These are phyloP conservation scores for Gymnocheta viridis DNA, from an alignment of 2,888 invertebrate species.

Conservation along the genomic window DNA sequence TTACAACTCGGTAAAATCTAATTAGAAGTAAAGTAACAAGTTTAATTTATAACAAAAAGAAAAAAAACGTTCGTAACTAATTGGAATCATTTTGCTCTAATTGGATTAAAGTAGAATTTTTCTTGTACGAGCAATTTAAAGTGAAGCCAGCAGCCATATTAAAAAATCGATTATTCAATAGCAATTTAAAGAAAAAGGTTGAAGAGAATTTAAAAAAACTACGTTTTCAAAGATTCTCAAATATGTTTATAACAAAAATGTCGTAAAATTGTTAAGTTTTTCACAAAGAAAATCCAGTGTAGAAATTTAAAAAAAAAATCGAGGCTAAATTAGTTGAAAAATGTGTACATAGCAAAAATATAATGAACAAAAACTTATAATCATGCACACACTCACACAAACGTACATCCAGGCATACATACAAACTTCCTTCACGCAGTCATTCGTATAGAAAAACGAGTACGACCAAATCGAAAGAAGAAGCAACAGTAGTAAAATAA, in stretches of 20 bases:
- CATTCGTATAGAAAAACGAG: constrained; percentile 61
- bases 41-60: constrained; percentile 40
- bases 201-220: constrained; percentile 21
- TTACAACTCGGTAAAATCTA: constrained; percentile 51
- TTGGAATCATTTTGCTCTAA: constrained; percentile 56
- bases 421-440: constrained; percentile 58
- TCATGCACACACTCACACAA: constrained; percentile 50
- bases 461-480: constrained; percentile 48
- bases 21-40: constrained; percentile 50
- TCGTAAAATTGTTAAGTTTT: constrained; percentile 28
- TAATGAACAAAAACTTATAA: constrained; percentile 66
- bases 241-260: not conserved
- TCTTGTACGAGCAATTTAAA: constrained; percentile 22
- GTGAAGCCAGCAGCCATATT: constrained; percentile 5
- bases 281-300: constrained; percentile 55
- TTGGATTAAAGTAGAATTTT: constrained; percentile 64
- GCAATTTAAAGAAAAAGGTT: constrained; percentile 28
- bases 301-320: constrained; percentile 58
- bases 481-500: constrained; percentile 53
- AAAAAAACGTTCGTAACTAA: constrained; percentile 51
- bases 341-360: constrained; percentile 72
- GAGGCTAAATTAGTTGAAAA: constrained; percentile 70
- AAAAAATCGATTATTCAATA: constrained; percentile 71
- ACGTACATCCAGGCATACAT: constrained; percentile 24
- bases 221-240: not conserved